Percentiles rank a stretch among this genome's conserved stretches.
These are phyloP conservation scores for Ophioderma brevispina DNA, from an alignment of 35 echinoderm and acorn worm genomes.

Conservation along the genomic window DNA sequence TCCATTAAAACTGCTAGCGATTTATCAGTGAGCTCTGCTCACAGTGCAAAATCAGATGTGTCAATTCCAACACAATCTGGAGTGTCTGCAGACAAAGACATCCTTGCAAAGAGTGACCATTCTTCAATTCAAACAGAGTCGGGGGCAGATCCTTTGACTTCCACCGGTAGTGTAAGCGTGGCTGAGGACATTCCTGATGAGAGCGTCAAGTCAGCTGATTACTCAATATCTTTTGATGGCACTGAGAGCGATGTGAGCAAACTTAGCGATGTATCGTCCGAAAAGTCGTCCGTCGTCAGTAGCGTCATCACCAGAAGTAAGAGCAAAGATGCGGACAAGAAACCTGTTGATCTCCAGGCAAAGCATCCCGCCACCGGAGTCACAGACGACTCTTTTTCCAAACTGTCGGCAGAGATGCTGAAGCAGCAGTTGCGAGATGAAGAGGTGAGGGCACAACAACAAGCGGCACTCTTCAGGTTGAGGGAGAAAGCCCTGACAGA, in stretches of 20 bases:
- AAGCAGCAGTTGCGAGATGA: slow-evolving; percentile 89
- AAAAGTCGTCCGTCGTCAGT: neutral
- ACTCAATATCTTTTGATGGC: slow-evolving; percentile 66
- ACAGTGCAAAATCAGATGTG: neutral
- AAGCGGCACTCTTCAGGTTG: slow-evolving; percentile 70
- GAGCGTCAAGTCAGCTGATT: slow-evolving; percentile 9
- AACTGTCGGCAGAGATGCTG: slow-evolving; percentile 63
- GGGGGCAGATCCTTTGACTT: neutral
- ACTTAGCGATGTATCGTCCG: neutral
- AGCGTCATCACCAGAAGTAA: neutral
- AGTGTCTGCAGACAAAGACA: slow-evolving; percentile 11
- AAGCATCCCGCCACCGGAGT: slow-evolving; percentile 12
- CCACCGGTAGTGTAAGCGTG: slow-evolving; percentile 14
- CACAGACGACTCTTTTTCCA: slow-evolving; percentile 39
- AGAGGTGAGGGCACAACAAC: slow-evolving; percentile 78
- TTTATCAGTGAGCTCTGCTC: neutral
- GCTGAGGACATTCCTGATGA: slow-evolving; percentile 34
- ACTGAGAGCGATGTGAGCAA: slow-evolving; percentile 7
- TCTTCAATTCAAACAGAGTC: slow-evolving; percentile 60
- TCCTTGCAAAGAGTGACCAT: slow-evolving; percentile 10
- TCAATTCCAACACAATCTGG: slow-evolving; percentile 22
- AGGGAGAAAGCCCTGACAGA: slow-evolving; percentile 85
- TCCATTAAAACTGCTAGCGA: slow-evolving; percentile 54
- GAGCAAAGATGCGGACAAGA: neutral
- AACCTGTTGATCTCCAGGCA: neutral